Base-by-base conservation (phyloP, 1,140 invertebrate genomes). In the Uloborus diversus region DNA sequence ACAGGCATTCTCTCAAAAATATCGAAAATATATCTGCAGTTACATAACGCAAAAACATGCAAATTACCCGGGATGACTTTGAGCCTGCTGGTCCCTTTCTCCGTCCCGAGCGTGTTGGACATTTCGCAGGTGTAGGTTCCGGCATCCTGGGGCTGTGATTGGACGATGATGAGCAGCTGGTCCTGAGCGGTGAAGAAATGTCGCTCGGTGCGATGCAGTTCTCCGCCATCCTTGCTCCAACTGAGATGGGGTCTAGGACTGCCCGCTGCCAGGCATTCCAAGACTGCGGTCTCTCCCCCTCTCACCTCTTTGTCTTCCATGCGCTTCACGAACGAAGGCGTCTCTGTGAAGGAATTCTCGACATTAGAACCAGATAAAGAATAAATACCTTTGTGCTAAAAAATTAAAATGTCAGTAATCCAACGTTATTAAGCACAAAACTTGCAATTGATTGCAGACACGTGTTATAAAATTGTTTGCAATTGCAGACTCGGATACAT, bases 111-210 rank as follows among this genome's bases (percentile, higher is more conserved):
- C 20, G 81, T 51, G 57, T 97, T 97, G 53, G 91, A 91, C 84
- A 97, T 92, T 85, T 94, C 91, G 88, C 96, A 99, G 81, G 94
- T 92, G 86, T 98, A 98, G 62, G 88, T 89, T 0, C 96, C 96
- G 49, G 92, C 91, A 88, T 98, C 96, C 53, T 88, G 88, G 1
- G 88, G 85, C 81, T 92, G 88, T 2, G 93, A 92, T 83, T 94
- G 91, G 23, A 95, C 91, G 81, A 97, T 96, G 32, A 97, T 92
- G 32, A 98, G 87, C 23, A 97, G 86, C 85, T 96, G 94, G 88
- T 94, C 91, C 85, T 94, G 92, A 33, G 91, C 92, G 0, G 94
- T 93, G 76, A 96, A 94, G 85, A 94, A 96, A 85, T 93, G 91
- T 0, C 94, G 88, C 56, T 93, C 91, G 0, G 92, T 92, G 32